Evolutionary conservation across 1,140 invertebrate genomes (phyloP).

Genomic region (Harpegnathos saltator): DNA sequence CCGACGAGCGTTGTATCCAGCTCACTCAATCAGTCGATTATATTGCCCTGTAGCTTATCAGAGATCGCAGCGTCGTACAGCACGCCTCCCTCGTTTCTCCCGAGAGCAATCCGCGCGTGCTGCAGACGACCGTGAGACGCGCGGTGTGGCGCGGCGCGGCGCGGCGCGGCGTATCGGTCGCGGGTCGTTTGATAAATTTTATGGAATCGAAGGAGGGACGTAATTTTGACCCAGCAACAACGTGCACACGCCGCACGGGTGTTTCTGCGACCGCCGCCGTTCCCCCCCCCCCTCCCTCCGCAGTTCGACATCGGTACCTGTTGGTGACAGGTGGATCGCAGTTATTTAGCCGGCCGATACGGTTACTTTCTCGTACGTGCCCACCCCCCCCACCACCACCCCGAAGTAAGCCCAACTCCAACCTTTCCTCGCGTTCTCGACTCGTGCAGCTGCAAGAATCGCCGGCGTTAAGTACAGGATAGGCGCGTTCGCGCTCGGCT

Average conservation of each 20-base stretch:
- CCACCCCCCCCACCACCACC: too few relatives aligned
- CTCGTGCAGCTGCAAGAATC: constrained; percentile 19
- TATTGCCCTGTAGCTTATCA: constrained; percentile 26
- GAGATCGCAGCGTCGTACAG: constrained; percentile 23
- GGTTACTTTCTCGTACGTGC: constrained; percentile 59
- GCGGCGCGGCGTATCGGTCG: constrained; percentile 23
- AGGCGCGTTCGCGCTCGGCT: neutral
- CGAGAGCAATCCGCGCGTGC: constrained; percentile 48
- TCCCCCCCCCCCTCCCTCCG: constrained; percentile 5
- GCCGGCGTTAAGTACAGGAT: neutral
- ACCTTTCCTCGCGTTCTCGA: neutral
- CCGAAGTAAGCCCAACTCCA: constrained; percentile 1
- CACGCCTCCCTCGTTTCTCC: constrained; percentile 45
- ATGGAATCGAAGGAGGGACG: constrained; percentile 78
- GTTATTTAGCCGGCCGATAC: constrained; percentile 75
- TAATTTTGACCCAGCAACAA: constrained; percentile 77
- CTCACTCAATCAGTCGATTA: constrained; percentile 47
- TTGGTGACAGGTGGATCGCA: constrained; percentile 76
- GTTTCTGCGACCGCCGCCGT: neutral
- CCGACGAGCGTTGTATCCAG: constrained; percentile 1
- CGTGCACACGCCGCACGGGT: constrained; percentile 32
- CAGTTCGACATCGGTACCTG: constrained; percentile 75
- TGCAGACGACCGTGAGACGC: constrained; percentile 44
- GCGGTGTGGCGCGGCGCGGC: too few relatives aligned
- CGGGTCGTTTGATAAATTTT: constrained; percentile 81